Evolutionary conservation across 2,888 invertebrate species (phyloP).

Genomic region (Tetanocera ferruginea): DNA sequence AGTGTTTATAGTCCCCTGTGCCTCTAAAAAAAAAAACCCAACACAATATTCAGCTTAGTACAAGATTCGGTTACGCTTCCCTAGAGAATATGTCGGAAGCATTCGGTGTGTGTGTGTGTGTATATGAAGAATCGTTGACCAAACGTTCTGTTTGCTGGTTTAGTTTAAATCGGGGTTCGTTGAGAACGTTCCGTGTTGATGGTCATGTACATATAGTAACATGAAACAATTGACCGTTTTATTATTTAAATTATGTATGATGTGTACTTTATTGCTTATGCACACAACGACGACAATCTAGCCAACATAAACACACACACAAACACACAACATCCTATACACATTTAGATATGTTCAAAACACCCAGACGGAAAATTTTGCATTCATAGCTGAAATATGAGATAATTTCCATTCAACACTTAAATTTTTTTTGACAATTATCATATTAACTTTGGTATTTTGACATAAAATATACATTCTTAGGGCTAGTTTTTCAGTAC

Average conservation of each 20-base stretch:
- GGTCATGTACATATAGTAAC: constrained; percentile 9
- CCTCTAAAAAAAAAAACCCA: too few species aligned
- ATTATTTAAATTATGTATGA: constrained; percentile 64
- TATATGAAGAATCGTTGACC: too few species aligned
- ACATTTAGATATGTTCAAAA: not conserved
- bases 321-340: not conserved
- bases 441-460: too few species aligned
- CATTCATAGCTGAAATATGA: too few species aligned
- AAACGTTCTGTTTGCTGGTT: not conserved
- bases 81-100: not conserved
- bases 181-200: constrained; percentile 1
- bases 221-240: constrained; percentile 61
- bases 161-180: not conserved
- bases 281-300: constrained; percentile 43
- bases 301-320: not conserved
- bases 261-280: constrained; percentile 63
- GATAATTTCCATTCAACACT: too few species aligned
- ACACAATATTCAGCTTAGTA: not conserved
- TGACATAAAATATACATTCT: too few species aligned
- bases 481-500: too few species aligned
- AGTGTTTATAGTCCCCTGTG: too few species aligned
- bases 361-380: not conserved
- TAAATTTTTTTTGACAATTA: too few species aligned
- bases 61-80: not conserved
- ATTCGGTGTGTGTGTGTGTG: too few species aligned